These are phyloP conservation scores for Macrosoma leucophasiata DNA, from an alignment of 2,888 invertebrate genomes.

Conservation along the genomic window DNA sequence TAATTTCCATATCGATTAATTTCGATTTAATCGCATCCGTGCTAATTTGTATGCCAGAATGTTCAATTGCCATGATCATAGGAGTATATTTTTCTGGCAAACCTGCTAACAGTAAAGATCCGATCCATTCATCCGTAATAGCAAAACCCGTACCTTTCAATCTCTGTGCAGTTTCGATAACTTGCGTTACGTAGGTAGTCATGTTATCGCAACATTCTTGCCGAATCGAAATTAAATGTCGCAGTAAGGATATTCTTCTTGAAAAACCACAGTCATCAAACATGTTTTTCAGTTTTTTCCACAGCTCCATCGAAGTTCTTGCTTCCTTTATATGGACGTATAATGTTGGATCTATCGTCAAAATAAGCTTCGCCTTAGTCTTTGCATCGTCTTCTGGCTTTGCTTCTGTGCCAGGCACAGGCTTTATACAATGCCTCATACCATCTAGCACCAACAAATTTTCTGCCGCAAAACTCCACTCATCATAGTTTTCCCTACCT, in stretches of 20 bases:
- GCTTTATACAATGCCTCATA: too few relatives aligned
- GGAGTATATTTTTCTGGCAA: conserved; percentile 22
- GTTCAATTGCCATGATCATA: conserved; percentile 27
- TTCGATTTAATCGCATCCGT: too few relatives aligned
- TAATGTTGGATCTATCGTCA: too few relatives aligned
- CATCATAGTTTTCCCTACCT: conserved; percentile 21
- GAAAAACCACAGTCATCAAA: conserved; percentile 27
- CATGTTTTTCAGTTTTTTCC: too few relatives aligned
- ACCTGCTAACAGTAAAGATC: conserved; percentile 20
- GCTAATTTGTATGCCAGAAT: too few relatives aligned
- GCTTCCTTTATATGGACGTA: too few relatives aligned
- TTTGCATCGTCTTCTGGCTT: too few relatives aligned
- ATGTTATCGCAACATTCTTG: conserved; percentile 25
- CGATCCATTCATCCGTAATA: too few relatives aligned
- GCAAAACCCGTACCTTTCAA: conserved; percentile 25
- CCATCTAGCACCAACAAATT: conserved; percentile 24
- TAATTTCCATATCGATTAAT: conserved; percentile 17
- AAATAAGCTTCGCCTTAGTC: too few relatives aligned
- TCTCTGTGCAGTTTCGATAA: conserved; percentile 25
- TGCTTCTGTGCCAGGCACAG: too few relatives aligned
- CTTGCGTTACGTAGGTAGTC: conserved; percentile 25
- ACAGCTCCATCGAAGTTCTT: too few relatives aligned
- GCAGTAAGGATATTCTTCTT: conserved; percentile 23
- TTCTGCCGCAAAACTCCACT: conserved; percentile 26
- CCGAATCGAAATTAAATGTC: conserved; percentile 24